A percentile compares a stretch with the other conserved stretches of the same genome.
These are phyloP conservation scores for Linepithema humile DNA, from an alignment of 1,140 invertebrate genomes.

Conservation along the genomic window DNA sequence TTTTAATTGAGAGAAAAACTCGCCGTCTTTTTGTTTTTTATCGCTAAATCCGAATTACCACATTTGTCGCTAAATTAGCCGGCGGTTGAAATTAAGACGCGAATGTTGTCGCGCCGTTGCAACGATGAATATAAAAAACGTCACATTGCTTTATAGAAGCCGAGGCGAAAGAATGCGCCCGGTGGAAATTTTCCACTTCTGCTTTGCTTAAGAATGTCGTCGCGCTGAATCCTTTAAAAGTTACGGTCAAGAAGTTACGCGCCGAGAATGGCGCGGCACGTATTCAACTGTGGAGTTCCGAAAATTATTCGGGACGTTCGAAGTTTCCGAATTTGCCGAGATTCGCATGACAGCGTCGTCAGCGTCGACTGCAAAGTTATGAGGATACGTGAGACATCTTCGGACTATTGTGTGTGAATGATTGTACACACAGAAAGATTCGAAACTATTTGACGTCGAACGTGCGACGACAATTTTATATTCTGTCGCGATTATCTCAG, in stretches of 20 bases:
- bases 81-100: background rate
- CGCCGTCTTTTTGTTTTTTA: background rate
- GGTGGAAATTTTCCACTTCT: constrained; percentile 36
- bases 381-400: constrained; percentile 49
- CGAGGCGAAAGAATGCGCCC: background rate
- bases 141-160: background rate
- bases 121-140: constrained; percentile 11
- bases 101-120: background rate
- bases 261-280: constrained; percentile 28
- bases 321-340: constrained; percentile 57
- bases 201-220: constrained; percentile 49
- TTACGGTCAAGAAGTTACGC: constrained; percentile 50
- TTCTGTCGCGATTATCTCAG: no score
- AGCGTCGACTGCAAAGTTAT: constrained; percentile 28
- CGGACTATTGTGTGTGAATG: constrained; percentile 21
- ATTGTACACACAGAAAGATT: constrained; percentile 1
- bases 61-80: background rate
- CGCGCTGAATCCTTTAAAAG: constrained; percentile 52
- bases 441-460: background rate
- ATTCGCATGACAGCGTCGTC: constrained; percentile 24
- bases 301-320: constrained; percentile 52
- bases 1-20: background rate
- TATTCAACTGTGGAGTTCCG: constrained; percentile 43
- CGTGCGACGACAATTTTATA: background rate
- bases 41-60: background rate